Conservation (phyloP, 2,113 vertebrate species). For the Mormyrus lacerda region DNA sequence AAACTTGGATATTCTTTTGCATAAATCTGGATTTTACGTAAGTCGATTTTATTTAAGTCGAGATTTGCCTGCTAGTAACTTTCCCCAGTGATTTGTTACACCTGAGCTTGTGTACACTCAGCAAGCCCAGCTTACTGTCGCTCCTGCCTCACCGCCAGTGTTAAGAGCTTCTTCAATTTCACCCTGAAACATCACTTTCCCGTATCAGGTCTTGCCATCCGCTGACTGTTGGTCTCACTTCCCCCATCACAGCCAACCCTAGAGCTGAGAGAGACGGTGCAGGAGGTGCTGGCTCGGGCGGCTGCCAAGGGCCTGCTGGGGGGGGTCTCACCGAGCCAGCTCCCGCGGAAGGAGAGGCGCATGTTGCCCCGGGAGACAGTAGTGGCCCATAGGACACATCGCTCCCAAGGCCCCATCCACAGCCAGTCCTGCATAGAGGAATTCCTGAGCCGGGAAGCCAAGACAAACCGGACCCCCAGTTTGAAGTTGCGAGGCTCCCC, state of each 20-base stretch:
- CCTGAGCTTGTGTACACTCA: neutral
- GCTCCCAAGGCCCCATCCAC: slow-evolving; percentile 5
- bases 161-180: neutral
- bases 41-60: neutral
- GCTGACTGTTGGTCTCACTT: slow-evolving; percentile 12
- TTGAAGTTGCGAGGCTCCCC: slow-evolving; percentile 13
- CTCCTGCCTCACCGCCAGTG: neutral
- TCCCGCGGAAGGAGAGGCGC: slow-evolving; percentile 46
- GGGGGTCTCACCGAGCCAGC: slow-evolving; percentile 42
- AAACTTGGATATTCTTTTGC: neutral
- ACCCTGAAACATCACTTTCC: neutral
- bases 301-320: slow-evolving; percentile 64
- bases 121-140: neutral
- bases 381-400: neutral
- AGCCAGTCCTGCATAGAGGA: slow-evolving; percentile 32
- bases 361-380: slow-evolving; percentile 19
- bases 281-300: slow-evolving; percentile 64
- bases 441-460: slow-evolving; percentile 42
- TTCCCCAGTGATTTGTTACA: neutral
- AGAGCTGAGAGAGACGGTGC: slow-evolving; percentile 43
- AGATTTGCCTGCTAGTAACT: neutral
- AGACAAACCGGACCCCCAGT: neutral
- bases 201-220: neutral
- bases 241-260: slow-evolving; percentile 55
- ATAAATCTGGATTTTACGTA: neutral